A percentile compares a stretch with the other conserved stretches of the same genome.
Conservation (phyloP, 2,888 invertebrate genomes). For the Sturmia bella region DNA sequence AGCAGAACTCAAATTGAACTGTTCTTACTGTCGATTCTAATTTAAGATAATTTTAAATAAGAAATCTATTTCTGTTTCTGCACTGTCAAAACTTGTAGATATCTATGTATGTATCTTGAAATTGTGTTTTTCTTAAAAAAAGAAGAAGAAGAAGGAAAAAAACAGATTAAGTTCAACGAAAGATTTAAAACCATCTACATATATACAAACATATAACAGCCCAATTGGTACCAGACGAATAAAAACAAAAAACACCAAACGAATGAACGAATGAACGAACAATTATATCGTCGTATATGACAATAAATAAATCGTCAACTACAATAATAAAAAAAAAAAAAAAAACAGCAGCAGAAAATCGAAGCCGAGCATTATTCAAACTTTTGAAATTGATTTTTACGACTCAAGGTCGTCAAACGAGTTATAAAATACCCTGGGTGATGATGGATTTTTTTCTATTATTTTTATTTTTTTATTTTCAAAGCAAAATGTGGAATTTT, state of each 20-base stretch:
- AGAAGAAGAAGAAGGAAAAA: background rate
- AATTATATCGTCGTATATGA: conserved; percentile 26
- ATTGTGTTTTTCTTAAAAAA: background rate
- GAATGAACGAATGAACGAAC: conserved; percentile 23
- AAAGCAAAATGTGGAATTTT: conserved; percentile 14
- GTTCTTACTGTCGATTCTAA: conserved; percentile 41
- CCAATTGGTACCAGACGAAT: background rate
- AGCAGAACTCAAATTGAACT: background rate
- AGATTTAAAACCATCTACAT: conserved; percentile 7
- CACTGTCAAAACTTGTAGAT: conserved; percentile 20
- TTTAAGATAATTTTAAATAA: conserved; percentile 27
- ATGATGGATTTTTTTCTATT: conserved; percentile 58
- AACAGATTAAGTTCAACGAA: conserved; percentile 7
- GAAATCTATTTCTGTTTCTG: background rate
- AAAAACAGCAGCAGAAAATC: conserved; percentile 41
- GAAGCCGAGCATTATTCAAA: conserved; percentile 67
- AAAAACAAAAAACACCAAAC: conserved; percentile 13
- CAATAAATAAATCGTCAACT: conserved; percentile 36
- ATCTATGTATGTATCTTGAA: conserved; percentile 10
- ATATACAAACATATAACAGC: too few relatives aligned
- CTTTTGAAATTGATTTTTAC: conserved; percentile 74
- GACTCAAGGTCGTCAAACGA: conserved; percentile 80
- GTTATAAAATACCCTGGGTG: conserved; percentile 71
- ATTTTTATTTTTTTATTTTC: conserved; percentile 34
- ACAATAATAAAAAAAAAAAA: too few relatives aligned